Evolutionary conservation across 2,888 invertebrate genomes (phyloP).

Genomic region (Epistrophella euchroma): DNA sequence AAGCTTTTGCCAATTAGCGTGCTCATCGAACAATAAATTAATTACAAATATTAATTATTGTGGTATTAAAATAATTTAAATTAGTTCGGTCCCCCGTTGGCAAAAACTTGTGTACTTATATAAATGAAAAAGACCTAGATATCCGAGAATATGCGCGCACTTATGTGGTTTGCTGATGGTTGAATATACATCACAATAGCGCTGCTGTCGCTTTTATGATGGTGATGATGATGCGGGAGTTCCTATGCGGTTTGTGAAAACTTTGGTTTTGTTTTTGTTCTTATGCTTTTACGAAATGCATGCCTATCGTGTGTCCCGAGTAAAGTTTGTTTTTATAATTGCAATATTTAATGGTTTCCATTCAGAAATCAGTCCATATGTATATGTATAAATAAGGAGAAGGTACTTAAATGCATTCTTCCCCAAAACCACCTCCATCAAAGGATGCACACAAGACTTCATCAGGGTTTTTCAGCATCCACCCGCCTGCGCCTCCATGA

Average conservation of each 20-base stretch:
- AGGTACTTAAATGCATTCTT: conserved; percentile 6
- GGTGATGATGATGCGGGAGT: background rate
- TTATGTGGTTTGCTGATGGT: conserved; percentile 32
- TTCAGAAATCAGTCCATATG: conserved; percentile 4
- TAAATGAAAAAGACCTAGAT: background rate
- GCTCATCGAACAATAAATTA: conserved; percentile 79
- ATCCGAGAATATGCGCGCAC: conserved; percentile 7
- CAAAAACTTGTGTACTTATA: background rate
- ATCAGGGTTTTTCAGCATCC: background rate
- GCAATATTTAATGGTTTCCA: conserved; percentile 36
- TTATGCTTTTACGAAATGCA: background rate
- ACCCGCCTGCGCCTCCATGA: background rate
- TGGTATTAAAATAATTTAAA: conserved; percentile 83
- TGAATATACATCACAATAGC: background rate
- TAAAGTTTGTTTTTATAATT: conserved; percentile 21
- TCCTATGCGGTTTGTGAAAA: conserved; percentile 5
- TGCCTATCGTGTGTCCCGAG: too few relatives aligned
- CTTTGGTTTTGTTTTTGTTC: background rate
- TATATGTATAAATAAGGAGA: background rate
- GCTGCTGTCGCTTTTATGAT: background rate
- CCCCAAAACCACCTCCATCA: background rate
- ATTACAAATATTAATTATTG: conserved; percentile 82
- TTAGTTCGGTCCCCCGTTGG: conserved; percentile 55
- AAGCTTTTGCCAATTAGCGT: conserved; percentile 68
- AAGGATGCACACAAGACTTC: background rate